Percentiles rank a stretch among this genome's conserved stretches.
phyloP scores from a whole-genome alignment of 1,140 invertebrate genomes.

The Alviniconcha marisindica region DNA sequence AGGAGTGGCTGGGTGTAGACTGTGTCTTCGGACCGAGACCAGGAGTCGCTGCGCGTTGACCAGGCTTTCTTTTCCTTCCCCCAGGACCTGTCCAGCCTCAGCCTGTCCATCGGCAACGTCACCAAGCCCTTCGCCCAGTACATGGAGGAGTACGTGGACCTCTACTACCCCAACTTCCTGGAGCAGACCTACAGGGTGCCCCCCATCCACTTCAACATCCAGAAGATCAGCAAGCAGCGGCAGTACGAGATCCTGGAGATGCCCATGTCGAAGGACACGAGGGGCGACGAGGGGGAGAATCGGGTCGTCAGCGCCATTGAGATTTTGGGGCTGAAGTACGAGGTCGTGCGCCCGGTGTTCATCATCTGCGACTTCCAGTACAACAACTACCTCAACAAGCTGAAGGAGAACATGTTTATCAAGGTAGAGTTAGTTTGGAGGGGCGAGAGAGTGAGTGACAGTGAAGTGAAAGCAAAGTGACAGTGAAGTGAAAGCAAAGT shows the following conservation, averaged over 20 bases:
- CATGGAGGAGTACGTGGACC: conserved; percentile 45
- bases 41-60: too few species aligned
- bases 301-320: conserved; percentile 47
- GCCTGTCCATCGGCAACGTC: conserved; percentile 42
- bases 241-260: conserved; percentile 24
- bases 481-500: too few species aligned
- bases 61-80: neutral
- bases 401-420: conserved; percentile 46
- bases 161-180: conserved; percentile 42
- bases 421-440: too few species aligned
- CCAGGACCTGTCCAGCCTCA: conserved; percentile 37
- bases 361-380: conserved; percentile 51
- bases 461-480: too few species aligned
- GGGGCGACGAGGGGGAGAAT: conserved; percentile 50
- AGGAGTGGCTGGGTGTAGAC: too few species aligned
- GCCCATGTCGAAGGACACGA: conserved; percentile 44
- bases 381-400: conserved; percentile 53
- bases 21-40: too few species aligned
- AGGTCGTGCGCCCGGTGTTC: conserved; percentile 34
- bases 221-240: conserved; percentile 22
- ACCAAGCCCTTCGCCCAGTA: conserved; percentile 40
- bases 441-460: too few species aligned
- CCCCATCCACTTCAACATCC: conserved; percentile 51
- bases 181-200: conserved; percentile 42
- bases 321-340: conserved; percentile 31